Percentiles rank a stretch among this genome's conserved stretches.
phyloP scores from a whole-genome alignment of 2,797 vertebrate species.

The Pipistrellus kuhlii region DNA sequence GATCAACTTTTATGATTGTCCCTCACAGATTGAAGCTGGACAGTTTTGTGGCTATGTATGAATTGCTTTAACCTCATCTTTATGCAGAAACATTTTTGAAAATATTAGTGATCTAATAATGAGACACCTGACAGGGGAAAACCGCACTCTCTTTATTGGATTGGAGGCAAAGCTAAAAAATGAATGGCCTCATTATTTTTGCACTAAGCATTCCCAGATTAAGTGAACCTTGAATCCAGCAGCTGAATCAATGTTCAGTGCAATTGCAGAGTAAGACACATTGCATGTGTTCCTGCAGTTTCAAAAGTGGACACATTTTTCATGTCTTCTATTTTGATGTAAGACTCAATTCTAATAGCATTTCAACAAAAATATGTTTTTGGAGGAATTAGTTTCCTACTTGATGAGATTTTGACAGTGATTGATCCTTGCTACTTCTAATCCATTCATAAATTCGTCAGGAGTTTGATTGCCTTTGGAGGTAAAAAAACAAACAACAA shows the following conservation, averaged over 20 bases:
- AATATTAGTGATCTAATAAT: conserved; percentile 70
- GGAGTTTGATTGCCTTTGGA: conserved; percentile 66
- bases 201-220: conserved; percentile 45
- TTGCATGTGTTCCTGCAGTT: not conserved
- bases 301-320: conserved; percentile 63
- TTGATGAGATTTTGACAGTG: conserved; percentile 77
- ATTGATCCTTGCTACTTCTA: conserved; percentile 68
- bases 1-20: conserved; percentile 56
- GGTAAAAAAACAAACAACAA: conserved; percentile 8
- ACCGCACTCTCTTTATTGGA: conserved; percentile 64
- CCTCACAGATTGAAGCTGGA: conserved; percentile 37
- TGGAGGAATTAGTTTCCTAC: conserved; percentile 48
- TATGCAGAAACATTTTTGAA: conserved; percentile 54
- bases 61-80: conserved; percentile 50
- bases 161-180: conserved; percentile 68
- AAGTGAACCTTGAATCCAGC: conserved; percentile 57
- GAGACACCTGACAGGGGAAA: conserved; percentile 60
- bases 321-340: conserved; percentile 52
- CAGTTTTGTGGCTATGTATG: conserved; percentile 38
- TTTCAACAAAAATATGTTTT: conserved; percentile 74
- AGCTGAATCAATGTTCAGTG: conserved; percentile 71
- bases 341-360: conserved; percentile 68
- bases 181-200: conserved; percentile 69
- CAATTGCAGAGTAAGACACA: conserved; percentile 39
- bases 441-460: conserved; percentile 73